A percentile compares a stretch with the other conserved stretches of the same genome.
phyloP scores from a whole-genome alignment of 2,113 vertebrate species.

The Centropristis striata region DNA sequence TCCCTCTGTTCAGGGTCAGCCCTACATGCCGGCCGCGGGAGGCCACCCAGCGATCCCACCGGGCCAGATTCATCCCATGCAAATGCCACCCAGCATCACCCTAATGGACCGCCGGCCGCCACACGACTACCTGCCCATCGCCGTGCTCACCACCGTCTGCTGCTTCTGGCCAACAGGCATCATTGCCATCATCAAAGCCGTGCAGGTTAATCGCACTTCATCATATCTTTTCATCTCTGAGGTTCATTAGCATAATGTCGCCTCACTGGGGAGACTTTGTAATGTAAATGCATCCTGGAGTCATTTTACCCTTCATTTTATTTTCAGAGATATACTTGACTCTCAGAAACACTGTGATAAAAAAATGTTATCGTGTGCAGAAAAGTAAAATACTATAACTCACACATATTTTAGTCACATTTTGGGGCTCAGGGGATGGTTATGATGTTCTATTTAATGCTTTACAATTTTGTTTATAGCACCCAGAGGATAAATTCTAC shows the following conservation, averaged over 20 bases:
- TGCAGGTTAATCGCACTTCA: conserved; percentile 86
- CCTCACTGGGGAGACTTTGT: conserved; percentile 11
- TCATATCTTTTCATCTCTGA: conserved; percentile 23
- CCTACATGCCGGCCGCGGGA: conserved; percentile 81
- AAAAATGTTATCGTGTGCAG: not conserved
- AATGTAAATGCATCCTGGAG: conserved; percentile 11
- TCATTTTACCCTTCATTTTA: conserved; percentile 2
- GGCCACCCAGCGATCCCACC: conserved; percentile 80
- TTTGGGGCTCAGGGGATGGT: not conserved
- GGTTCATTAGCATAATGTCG: conserved; percentile 25
- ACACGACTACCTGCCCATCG: conserved; percentile 96
- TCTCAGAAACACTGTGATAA: not conserved
- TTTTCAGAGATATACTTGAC: not conserved
- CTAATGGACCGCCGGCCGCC: conserved; percentile 92
- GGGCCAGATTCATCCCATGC: conserved; percentile 88
- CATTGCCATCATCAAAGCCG: conserved; percentile 95
- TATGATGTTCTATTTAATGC: not conserved
- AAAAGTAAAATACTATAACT: not conserved
- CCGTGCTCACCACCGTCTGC: conserved; percentile 94
- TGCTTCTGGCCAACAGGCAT: conserved; percentile 97
- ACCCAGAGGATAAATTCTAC: no score
- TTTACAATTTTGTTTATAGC: no score
- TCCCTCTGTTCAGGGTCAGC: conserved; percentile 77
- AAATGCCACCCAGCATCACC: conserved; percentile 90
- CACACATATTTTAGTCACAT: not conserved